Percentiles rank a stretch among this genome's conserved stretches.
Conservation (phyloP, 1,140 invertebrate genomes). For the Lethrus apterus region DNA sequence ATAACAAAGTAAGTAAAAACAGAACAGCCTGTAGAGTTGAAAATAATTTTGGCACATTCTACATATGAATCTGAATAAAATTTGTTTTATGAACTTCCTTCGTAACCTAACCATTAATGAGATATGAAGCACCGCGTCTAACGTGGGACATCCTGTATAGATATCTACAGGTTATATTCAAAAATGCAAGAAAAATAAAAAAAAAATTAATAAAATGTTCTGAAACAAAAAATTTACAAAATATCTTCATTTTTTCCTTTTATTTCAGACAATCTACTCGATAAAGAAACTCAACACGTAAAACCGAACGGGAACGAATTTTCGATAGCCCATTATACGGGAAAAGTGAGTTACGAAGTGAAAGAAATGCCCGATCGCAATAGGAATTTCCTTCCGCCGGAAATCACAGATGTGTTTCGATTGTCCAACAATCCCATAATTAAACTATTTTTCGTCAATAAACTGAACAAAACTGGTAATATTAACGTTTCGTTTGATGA, state of each 20-base stretch:
- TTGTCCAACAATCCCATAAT: slow-evolving; percentile 64
- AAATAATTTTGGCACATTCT: too few species aligned
- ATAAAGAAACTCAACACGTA: slow-evolving; percentile 50
- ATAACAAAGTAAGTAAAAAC: too few species aligned
- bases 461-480: slow-evolving; percentile 78
- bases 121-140: too few species aligned
- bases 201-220: neutral
- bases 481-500: slow-evolving; percentile 19
- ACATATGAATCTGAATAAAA: too few species aligned
- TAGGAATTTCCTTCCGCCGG: slow-evolving; percentile 78
- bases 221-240: neutral
- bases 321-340: slow-evolving; percentile 75
- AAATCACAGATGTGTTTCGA: slow-evolving; percentile 76
- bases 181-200: slow-evolving; percentile 2
- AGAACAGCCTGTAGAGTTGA: too few species aligned
- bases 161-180: too few species aligned
- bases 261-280: slow-evolving; percentile 45
- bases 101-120: too few species aligned
- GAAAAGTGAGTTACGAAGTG: slow-evolving; percentile 73
- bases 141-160: too few species aligned
- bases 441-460: slow-evolving; percentile 74
- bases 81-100: too few species aligned
- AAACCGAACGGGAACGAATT: slow-evolving; percentile 63
- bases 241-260: too few species aligned
- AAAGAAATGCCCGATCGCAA: slow-evolving; percentile 80